Evolutionary conservation across 2,888 invertebrate species (phyloP), one percentile per base, ranked within the genome.

Genomic region (Agriotes lineatus): DNA sequence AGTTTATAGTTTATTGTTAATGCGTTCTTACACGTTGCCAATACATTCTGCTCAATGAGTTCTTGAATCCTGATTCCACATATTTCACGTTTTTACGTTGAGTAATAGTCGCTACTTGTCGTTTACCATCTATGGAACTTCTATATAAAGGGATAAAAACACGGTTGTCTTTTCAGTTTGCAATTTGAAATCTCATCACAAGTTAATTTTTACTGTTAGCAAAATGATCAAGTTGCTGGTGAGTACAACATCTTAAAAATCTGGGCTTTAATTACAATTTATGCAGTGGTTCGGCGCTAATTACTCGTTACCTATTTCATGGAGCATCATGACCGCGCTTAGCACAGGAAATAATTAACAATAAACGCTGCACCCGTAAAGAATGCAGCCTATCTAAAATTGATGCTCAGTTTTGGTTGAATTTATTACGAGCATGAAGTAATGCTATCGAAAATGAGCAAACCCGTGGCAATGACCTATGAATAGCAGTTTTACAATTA

Each of bases 111-210:
- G 57, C 42, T 57, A 62, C 67, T 54, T 42, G 63, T 52, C 25
- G 14, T 45, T 59, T 42, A 39, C 52, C 67, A 61, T 67, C 48
- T 62, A 48, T 39, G 14, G 39, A 25, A 48, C 35, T 35, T 63
- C 62, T 63, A 62, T 61, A 68, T 68, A 68, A 68, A 68, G 48
- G 57, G 68, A 63, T 68, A 45, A 58, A 58, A 68, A 50, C 19
- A 9, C 10, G 20, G 19, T 6, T 22, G 16, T 56, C 39, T 37
- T 39, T 16, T 18, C 56, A 56, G 56, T 56, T 56, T n/a, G 1
- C 12, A 37, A n/a, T 52, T 52, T 52, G 52, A 56, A 19, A 20
- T 56, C 37, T 25, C 2, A 18, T 1, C 5, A 33, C 14, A 33
- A 35, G 20, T n/a, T 12, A 50, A 50, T 10, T 10, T 25, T 22